These are phyloP conservation scores for Natator depressus DNA, from an alignment of 2,113 vertebrate species.

Conservation along the genomic window DNA sequence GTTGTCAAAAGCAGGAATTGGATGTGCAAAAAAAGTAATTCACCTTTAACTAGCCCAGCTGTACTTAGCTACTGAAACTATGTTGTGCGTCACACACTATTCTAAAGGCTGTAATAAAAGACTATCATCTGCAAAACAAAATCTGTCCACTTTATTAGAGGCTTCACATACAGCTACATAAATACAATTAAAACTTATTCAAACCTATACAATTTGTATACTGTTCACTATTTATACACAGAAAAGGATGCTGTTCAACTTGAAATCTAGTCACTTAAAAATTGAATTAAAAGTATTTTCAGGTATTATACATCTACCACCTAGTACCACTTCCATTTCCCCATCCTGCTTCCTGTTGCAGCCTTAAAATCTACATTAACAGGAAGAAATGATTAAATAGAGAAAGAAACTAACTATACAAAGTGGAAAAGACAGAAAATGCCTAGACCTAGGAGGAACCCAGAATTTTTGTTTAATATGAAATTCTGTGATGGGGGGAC, in stretches of 20 bases:
- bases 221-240: background rate
- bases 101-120: background rate
- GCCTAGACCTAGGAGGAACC: background rate
- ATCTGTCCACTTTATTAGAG: background rate
- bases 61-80: background rate
- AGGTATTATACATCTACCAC: background rate
- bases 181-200: background rate
- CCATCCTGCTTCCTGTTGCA: background rate
- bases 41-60: background rate
- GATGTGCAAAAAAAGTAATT: background rate
- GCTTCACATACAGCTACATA: background rate
- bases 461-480: background rate
- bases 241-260: background rate
- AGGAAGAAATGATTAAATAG: background rate
- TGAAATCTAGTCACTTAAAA: background rate
- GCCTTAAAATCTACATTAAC: background rate
- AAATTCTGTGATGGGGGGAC: too few species aligned
- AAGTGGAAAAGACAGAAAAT: background rate
- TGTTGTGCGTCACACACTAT: background rate
- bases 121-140: background rate
- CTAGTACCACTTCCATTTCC: accelerated
- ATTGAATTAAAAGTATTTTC: background rate
- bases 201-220: background rate
- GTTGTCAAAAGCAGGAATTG: too few species aligned
- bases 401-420: background rate